Base-by-base conservation (phyloP, 92 coral and sea anemone species). In the Blastomussa wellsi region DNA sequence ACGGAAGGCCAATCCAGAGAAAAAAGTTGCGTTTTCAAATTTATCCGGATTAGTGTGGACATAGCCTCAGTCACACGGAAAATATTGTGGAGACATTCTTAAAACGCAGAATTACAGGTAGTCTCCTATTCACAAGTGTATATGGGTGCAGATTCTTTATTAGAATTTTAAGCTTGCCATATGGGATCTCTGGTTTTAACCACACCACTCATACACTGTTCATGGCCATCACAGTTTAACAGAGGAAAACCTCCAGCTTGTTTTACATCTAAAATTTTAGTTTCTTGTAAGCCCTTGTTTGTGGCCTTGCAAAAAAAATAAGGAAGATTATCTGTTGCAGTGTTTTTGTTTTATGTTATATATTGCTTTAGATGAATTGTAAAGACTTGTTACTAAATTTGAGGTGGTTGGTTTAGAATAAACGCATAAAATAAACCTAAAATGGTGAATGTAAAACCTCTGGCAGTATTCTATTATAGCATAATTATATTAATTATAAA, bases 381-480 rank as follows among this genome's bases (percentile, higher is more conserved):
- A 69, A 24, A 36, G 39, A 52, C 24, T 82, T 44, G 53, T 36
- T 69, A 6, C 47, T 65, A 36, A 35, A 80, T 69, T 35, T 31
- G 6, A 70, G 86, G 86, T 82, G 5, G 44, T 71, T 82, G 68
- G 32, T n/a, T 42, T 35, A 66, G 76, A 82, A 70, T 82, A 55
- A 82, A 71, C 17, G 51, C 59, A 38, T 17, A 53, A 82, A 36
- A 53, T 39, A 69, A 37, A 41, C 62, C 57, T 38, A 53, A 38
- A 20, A 28, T 6, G 68, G 33, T 62, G 16, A 60, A 60, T 26
- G 66, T 35, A 35, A 44, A 44, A 8, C 0, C 49, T 44, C 49
- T 44, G 49, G 49, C 11, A 52, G 53, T 3, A 49, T 8, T 49
- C 5, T 49, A 49, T 49, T 49, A 5, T 5, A 49, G 1, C 1